phyloP scores from a whole-genome alignment of 2,797 vertebrate genomes.

The Acropternis orthonyx region DNA sequence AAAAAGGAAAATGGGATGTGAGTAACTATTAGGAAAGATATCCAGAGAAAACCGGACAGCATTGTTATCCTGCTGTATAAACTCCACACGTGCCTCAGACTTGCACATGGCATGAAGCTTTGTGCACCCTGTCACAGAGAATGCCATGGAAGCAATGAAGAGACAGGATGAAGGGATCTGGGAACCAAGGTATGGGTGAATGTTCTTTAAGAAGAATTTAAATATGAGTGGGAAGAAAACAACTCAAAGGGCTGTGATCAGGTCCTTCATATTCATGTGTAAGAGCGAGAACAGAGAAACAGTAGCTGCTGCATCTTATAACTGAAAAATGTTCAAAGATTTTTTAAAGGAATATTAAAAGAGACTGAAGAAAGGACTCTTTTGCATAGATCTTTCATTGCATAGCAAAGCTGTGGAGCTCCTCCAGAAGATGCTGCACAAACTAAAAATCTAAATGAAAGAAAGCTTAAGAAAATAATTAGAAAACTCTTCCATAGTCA shows the following conservation, averaged over 20 bases:
- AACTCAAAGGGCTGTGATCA: not conserved
- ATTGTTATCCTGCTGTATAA: not conserved
- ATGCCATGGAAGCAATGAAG: not conserved
- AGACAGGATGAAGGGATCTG: not conserved
- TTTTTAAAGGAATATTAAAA: not conserved
- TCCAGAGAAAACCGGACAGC: not conserved
- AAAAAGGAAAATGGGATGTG: not conserved
- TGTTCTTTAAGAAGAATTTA: not conserved
- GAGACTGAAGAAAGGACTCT: not conserved
- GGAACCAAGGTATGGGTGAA: not conserved
- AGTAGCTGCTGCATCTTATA: not conserved
- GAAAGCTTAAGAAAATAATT: not conserved
- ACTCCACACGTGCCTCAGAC: not conserved
- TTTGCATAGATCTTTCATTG: not conserved
- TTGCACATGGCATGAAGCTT: not conserved
- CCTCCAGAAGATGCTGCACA: not conserved
- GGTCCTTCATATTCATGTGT: not conserved
- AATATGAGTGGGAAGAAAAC: not conserved
- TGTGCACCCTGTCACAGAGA: not conserved
- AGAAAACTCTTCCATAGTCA: not conserved
- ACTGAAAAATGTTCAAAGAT: not conserved
- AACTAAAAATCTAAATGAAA: not conserved
- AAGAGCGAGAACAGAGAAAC: not conserved
- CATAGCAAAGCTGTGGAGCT: not conserved
- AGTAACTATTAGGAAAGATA: not conserved